Conservation (phyloP, 1,140 invertebrate genomes). For the Drosophila takahashii region DNA sequence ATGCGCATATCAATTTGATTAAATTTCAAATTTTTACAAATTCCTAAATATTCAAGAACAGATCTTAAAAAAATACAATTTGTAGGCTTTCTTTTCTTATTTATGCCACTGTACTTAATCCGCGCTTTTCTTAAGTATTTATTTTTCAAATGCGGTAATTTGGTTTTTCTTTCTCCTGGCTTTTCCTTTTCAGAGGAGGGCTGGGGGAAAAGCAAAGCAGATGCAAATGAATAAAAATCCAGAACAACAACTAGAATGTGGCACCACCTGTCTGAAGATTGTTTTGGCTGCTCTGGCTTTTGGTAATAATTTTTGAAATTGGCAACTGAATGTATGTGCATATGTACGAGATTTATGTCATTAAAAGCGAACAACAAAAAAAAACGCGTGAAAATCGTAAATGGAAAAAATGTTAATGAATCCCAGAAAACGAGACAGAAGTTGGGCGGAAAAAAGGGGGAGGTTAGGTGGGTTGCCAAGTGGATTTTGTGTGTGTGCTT, state of each 20-base stretch:
- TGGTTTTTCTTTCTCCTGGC: constrained; percentile 58
- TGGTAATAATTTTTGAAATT: constrained; percentile 80
- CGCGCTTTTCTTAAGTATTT: constrained; percentile 35
- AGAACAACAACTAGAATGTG: constrained; percentile 26
- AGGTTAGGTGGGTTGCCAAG: constrained; percentile 6
- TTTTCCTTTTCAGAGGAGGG: not conserved
- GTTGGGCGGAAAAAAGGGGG: constrained; percentile 24
- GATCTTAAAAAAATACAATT: not conserved
- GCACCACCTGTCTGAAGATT: constrained; percentile 59
- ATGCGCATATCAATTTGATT: too few relatives aligned
- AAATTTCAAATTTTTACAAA: not conserved
- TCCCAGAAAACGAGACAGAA: constrained; percentile 35
- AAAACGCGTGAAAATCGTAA: constrained; percentile 69
- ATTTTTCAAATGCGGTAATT: constrained; percentile 73
- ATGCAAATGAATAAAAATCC: constrained; percentile 43
- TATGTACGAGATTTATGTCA: constrained; percentile 82
- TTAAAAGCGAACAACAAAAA: constrained; percentile 49
- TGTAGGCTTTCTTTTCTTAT: not conserved
- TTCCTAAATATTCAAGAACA: not conserved
- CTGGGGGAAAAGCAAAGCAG: constrained; percentile 6
- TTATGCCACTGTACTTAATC: constrained; percentile 41
- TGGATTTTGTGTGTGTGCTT: constrained; percentile 14
- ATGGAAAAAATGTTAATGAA: constrained; percentile 81
- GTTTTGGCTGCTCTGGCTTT: constrained; percentile 23
- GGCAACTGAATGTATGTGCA: constrained; percentile 70